phyloP scores from a whole-genome alignment of 2,113 vertebrate species.

The Cheilinus undulatus region DNA sequence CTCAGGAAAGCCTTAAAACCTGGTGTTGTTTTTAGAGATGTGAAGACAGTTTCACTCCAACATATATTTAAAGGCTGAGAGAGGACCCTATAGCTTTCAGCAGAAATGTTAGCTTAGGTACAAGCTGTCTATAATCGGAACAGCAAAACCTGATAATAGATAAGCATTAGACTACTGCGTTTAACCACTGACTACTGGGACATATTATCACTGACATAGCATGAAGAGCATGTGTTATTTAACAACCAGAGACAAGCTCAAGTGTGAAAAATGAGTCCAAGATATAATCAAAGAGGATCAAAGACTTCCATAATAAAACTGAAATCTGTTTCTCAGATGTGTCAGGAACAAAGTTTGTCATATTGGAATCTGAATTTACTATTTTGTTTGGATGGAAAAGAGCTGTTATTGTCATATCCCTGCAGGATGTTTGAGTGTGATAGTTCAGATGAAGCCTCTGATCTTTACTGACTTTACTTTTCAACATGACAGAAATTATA shows the following conservation, averaged over 20 bases:
- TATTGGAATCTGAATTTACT: background rate
- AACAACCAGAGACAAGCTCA: background rate
- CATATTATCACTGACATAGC: slow-evolving; percentile 4
- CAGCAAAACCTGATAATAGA: slow-evolving; percentile 17
- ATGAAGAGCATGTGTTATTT: slow-evolving; percentile 9
- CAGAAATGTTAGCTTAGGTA: slow-evolving; percentile 36
- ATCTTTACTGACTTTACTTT: background rate
- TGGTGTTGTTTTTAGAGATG: background rate
- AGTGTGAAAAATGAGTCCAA: slow-evolving; percentile 10
- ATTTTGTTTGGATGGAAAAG: background rate
- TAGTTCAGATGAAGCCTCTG: background rate
- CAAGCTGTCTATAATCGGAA: slow-evolving; percentile 37
- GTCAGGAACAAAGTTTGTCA: background rate
- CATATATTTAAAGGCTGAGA: slow-evolving; percentile 4
- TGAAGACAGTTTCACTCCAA: slow-evolving; percentile 6
- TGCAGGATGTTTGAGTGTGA: no score
- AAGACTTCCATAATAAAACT: background rate
- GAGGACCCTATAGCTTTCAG: slow-evolving; percentile 5
- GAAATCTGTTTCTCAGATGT: background rate
- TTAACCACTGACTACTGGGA: slow-evolving; percentile 28
- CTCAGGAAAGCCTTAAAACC: slow-evolving; percentile 1
- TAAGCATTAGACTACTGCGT: slow-evolving; percentile 24
- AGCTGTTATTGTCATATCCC: background rate
- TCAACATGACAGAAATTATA: no score
- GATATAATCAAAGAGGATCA: slow-evolving; percentile 5